A percentile compares a stretch with the other conserved stretches of the same genome.
Evolutionary conservation across 2,113 vertebrate genomes (phyloP).

Genomic region (Nyctibius bracteatus): DNA sequence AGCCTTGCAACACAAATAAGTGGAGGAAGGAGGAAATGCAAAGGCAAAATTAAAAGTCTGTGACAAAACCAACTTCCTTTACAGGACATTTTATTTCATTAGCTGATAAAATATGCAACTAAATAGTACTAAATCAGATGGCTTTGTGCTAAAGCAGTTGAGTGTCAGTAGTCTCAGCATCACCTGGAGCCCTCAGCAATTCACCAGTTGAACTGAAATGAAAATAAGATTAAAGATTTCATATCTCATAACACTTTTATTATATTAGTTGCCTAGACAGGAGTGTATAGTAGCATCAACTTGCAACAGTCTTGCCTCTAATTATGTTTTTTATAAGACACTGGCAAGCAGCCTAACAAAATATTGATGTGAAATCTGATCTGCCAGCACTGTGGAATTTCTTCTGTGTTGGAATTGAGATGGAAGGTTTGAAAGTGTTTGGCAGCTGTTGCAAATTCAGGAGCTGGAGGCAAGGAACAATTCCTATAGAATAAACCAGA

Average conservation of each 20-base stretch:
- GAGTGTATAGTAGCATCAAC: slow-evolving; percentile 60
- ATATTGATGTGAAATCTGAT: slow-evolving; percentile 72
- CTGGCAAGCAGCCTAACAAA: slow-evolving; percentile 70
- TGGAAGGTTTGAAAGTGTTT: slow-evolving; percentile 67
- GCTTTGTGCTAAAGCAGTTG: neutral
- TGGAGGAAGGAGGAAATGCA: neutral
- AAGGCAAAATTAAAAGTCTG: neutral
- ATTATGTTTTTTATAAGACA: slow-evolving; percentile 75
- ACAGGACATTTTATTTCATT: neutral
- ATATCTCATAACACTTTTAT: slow-evolving; percentile 61
- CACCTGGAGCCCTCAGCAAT: slow-evolving; percentile 7
- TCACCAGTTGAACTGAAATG: slow-evolving; percentile 37
- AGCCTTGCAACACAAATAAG: neutral
- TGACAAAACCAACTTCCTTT: neutral
- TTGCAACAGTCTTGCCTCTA: slow-evolving; percentile 62
- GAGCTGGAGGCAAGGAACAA: slow-evolving; percentile 64
- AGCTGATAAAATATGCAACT: neutral
- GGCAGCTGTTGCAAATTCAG: slow-evolving; percentile 71
- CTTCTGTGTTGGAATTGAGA: slow-evolving; percentile 53
- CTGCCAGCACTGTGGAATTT: slow-evolving; percentile 64
- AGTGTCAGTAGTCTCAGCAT: slow-evolving; percentile 14
- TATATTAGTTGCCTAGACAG: slow-evolving; percentile 65
- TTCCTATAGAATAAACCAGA: slow-evolving; percentile 51
- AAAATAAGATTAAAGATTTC: slow-evolving; percentile 51
- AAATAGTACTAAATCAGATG: neutral